These are phyloP conservation scores for Acanthornis magna DNA, from an alignment of 2,797 vertebrate genomes.

Conservation along the genomic window DNA sequence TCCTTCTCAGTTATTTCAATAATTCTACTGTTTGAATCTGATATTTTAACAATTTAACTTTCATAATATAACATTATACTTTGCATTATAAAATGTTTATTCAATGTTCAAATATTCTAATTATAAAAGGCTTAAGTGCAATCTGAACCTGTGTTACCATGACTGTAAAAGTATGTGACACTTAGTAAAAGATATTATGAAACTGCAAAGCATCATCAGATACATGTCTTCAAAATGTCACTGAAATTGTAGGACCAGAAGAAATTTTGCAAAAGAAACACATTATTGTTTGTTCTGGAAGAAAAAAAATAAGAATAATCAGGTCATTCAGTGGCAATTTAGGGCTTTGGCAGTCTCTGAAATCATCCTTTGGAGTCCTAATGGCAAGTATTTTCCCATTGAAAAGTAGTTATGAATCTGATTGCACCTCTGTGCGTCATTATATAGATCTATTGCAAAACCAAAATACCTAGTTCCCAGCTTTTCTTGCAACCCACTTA, in stretches of 20 bases:
- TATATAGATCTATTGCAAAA: background rate
- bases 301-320: background rate
- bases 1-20: background rate
- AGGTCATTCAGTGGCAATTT: background rate
- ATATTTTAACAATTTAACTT: background rate
- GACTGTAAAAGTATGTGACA: background rate
- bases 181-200: background rate
- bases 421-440: background rate
- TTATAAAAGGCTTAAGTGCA: background rate
- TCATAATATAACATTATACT: background rate
- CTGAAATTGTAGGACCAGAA: background rate
- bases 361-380: background rate
- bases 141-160: background rate
- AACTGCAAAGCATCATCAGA: background rate
- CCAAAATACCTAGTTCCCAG: background rate
- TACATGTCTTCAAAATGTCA: background rate
- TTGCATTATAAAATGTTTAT: background rate
- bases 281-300: background rate
- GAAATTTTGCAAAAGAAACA: background rate
- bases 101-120: background rate
- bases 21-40: background rate
- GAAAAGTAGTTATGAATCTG: background rate
- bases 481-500: background rate
- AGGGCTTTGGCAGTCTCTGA: background rate
- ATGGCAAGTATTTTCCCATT: background rate